These are phyloP conservation scores for Caretta caretta DNA, from an alignment of 2,113 vertebrate species.

Conservation along the genomic window DNA sequence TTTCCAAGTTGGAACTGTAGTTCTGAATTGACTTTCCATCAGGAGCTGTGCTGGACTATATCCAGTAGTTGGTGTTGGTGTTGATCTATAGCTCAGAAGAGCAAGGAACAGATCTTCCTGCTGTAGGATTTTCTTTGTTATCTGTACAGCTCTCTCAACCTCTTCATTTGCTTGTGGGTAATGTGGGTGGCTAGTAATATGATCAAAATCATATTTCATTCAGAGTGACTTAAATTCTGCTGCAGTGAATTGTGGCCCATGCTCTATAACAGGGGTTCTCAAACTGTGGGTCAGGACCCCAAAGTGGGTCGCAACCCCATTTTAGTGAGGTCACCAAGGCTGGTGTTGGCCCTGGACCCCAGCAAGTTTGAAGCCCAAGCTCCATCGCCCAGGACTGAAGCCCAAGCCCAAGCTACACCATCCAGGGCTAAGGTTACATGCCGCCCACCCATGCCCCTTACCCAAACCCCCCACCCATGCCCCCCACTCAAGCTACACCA, in stretches of 20 bases:
- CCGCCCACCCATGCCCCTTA: no score
- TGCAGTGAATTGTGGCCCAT: background rate
- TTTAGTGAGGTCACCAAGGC: no score
- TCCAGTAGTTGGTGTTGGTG: background rate
- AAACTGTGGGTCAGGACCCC: no score
- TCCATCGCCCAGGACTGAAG: no score
- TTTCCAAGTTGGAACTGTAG: background rate
- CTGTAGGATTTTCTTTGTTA: background rate
- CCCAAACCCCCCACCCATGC: no score
- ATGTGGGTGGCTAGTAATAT: background rate
- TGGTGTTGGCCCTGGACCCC: no score
- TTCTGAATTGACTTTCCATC: background rate
- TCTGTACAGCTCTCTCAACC: background rate
- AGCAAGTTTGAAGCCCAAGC: no score
- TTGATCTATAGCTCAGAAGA: background rate
- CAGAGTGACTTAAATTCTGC: background rate
- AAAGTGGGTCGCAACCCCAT: no score
- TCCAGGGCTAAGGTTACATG: no score
- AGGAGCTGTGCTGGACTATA: background rate
- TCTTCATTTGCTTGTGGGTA: background rate
- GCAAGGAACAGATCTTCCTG: background rate
- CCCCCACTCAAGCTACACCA: no score
- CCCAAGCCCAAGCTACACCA: no score
- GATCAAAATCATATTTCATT: background rate
- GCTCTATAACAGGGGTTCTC: background rate